Evolutionary conservation across 2,888 invertebrate species (phyloP).

Genomic region (Odontomyia ornata): DNA sequence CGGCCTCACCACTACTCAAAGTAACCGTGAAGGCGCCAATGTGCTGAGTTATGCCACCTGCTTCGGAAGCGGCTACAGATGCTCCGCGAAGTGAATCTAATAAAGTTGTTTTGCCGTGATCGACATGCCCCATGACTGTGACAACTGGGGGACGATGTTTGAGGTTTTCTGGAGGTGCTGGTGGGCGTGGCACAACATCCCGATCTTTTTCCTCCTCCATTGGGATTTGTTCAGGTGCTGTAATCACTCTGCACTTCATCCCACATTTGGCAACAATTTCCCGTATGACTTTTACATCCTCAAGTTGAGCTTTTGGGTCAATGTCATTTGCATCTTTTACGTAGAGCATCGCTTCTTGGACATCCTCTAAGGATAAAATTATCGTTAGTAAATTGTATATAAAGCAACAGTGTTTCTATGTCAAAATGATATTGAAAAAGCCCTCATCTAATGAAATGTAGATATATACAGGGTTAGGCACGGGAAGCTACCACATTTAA

Average conservation of each 20-base stretch:
- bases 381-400: no score
- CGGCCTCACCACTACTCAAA: constrained; percentile 73
- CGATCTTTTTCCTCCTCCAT: constrained; percentile 62
- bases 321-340: constrained; percentile 70
- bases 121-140: constrained; percentile 99
- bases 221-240: constrained; percentile 60
- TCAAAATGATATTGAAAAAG: no score
- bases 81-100: constrained; percentile 88
- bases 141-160: constrained; percentile 89
- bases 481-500: no score
- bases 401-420: no score
- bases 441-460: no score
- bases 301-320: constrained; percentile 68
- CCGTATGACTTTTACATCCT: constrained; percentile 72
- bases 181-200: constrained; percentile 71
- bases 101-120: constrained; percentile 98
- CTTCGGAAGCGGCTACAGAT: constrained; percentile 88
- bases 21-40: constrained; percentile 95
- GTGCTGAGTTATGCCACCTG: constrained; percentile 99
- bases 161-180: constrained; percentile 72
- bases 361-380: constrained; percentile 66
- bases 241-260: constrained; percentile 68
- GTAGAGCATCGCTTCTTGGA: constrained; percentile 75
- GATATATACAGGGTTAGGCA: no score
- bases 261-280: constrained; percentile 77